Evolutionary conservation across 1,140 invertebrate species (phyloP), one percentile per base, ranked within the genome.

Genomic region (Dysdera silvatica): DNA sequence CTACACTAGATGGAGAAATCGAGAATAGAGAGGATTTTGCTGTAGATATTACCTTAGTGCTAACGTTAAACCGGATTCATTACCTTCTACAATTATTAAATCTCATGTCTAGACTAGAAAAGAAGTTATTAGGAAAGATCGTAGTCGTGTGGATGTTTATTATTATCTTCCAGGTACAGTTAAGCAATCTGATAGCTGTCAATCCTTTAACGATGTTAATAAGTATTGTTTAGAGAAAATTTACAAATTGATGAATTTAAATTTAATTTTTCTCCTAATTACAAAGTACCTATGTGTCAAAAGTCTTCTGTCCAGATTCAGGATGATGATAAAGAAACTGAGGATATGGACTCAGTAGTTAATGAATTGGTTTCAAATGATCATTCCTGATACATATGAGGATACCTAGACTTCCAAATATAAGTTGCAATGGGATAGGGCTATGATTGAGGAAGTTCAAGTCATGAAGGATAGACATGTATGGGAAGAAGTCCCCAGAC

Each of bases 401-500:
- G 47, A 66, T 33, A 31, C 64, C 8, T 24, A 52, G 8, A 20
- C 2, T 26, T n/a, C 20, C 14, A 14, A 24, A 33, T 48, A 61
- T 2, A 26, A 16, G 29, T 12, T 23, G 26, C 28, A 62, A 26
- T 66, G 60, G 59, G 16, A 63, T 24, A 49, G 20, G 35, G 48
- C 51, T 16, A 37, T 56, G 40, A 10, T 41, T 0, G 28, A 55
- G 29, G 51, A 66, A 62, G 14, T 20, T 3, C 1, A 56, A 16
- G 23, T 59, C 2, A 43, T 63, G 16, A 32, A 31, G 28, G 29
- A 62, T 5, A 31, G 33, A 7, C 5, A 54, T 3, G 47, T 32
- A 1, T 63, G 59, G 49, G 28, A 43, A 5, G 3, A 40, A 7
- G 29, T 48, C 24, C 12, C 8, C 16, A 31, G 24, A 40, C 40